Percentiles rank a stretch among this genome's conserved stretches.
These are phyloP conservation scores for Leiothrix lutea DNA, from an alignment of 2,113 vertebrate genomes.

Conservation along the genomic window DNA sequence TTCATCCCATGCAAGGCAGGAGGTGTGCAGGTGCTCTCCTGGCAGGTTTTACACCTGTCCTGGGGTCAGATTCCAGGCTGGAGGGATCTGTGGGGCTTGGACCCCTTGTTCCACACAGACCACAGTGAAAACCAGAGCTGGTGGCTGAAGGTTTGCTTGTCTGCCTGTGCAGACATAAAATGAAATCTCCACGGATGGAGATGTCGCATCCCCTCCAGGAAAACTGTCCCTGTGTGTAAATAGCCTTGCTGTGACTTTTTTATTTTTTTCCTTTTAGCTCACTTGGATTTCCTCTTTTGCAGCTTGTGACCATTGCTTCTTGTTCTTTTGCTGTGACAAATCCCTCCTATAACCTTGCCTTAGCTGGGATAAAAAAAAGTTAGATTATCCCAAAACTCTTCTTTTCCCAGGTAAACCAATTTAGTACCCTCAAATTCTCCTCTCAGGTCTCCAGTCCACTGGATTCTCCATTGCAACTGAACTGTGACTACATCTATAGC, in stretches of 20 bases:
- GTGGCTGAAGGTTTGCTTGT: not conserved
- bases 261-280: not conserved
- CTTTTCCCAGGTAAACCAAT: not conserved
- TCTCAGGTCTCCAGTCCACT: not conserved
- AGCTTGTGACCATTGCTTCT: not conserved
- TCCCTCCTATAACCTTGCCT: not conserved
- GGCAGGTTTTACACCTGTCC: not conserved
- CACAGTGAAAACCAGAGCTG: not conserved
- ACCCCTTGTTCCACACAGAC: not conserved
- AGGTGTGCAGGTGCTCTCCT: not conserved
- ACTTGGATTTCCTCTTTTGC: not conserved
- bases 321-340: not conserved
- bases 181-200: not conserved
- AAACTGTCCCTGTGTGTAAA: not conserved
- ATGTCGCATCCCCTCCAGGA: not conserved
- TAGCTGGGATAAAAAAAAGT: not conserved
- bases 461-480: not conserved
- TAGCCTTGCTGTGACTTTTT: not conserved
- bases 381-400: not conserved
- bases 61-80: not conserved
- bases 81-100: not conserved
- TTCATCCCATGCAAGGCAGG: not conserved
- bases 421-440: not conserved
- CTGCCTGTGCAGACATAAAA: not conserved
- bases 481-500: not conserved